Conservation (phyloP, 1,140 invertebrate species). For the Neodiprion fabricii region DNA sequence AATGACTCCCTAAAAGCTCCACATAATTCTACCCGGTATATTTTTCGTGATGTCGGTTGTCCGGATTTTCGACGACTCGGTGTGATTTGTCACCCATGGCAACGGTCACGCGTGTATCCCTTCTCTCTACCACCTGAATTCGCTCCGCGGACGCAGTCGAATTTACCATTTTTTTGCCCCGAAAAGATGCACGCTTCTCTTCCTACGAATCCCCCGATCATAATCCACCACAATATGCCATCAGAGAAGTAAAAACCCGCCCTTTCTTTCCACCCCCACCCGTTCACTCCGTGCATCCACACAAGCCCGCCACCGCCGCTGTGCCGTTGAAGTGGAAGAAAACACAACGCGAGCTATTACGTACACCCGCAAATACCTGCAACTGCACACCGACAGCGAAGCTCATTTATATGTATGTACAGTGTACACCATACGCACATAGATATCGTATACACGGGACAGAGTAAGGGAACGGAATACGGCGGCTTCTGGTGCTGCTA, state of each 20-base stretch:
- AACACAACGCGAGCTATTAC: not conserved
- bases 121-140: not conserved
- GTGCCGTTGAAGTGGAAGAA: not conserved
- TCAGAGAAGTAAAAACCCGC: slow-evolving; percentile 1
- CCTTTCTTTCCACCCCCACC: not conserved
- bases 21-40: not conserved
- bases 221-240: slow-evolving; percentile 4
- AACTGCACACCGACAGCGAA: not conserved
- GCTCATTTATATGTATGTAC: not conserved
- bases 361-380: not conserved
- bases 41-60: not conserved
- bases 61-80: not conserved
- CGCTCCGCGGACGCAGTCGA: not conserved
- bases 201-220: not conserved
- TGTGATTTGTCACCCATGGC: not conserved
- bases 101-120: slow-evolving; percentile 1
- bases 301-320: not conserved
- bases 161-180: not conserved
- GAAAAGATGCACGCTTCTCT: not conserved
- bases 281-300: not conserved
- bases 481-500: slow-evolving; percentile 34
- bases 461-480: slow-evolving; percentile 36
- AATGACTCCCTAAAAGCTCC: too few relatives aligned
- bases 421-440: not conserved
- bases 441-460: not conserved